Evolutionary conservation across 2,888 invertebrate genomes (phyloP), one percentile per base, ranked within the genome.

Genomic region (Leptarthrus brevirostris): DNA sequence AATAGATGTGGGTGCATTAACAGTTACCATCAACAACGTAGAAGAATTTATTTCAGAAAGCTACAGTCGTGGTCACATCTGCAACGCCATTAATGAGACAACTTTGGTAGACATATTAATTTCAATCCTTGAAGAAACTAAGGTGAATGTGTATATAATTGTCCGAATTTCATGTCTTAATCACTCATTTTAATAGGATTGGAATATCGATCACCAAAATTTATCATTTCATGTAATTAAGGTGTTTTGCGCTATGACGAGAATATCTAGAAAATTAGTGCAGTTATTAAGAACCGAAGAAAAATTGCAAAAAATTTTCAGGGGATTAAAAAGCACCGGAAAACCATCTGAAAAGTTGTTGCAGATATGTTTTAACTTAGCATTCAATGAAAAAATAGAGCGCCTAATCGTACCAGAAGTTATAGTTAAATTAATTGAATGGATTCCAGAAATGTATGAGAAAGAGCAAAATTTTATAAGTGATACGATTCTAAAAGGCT

Each of bases 351-450:
- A 82, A 74, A 81, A 82, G 16, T 78, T 89, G 8, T 78, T 89
- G 4, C 82, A 85, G 49, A 82, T 86, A 24, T 83, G 87, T 36
- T 83, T 88, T 69, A 81, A 82, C 75, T 80, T 88, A 82, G 87
- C 88, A 18, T 86, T 82, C 78, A 81, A 85, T 78, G 81, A 81
- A 4, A 79, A 79, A 47, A 76, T 74, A 14, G 78, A 79, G 6
- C 22, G 79, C 26, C 75, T 84, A 30, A 80, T 85, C 76, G 79
- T 88, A 79, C 84, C 86, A 0, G 86, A 87, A 77, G 86, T 87
- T n/a, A 83, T 87, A 47, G 79, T 86, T 26, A 83, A 86, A 78
- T 79, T 89, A 73, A 81, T 88, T 53, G 82, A 85, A 76, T 88
- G 88, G 88, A 78, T 89, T 77, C 86, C 87, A 0, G 83, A 85